Conservation (phyloP, 1,140 invertebrate genomes). For the Cryptotermes secundus region DNA sequence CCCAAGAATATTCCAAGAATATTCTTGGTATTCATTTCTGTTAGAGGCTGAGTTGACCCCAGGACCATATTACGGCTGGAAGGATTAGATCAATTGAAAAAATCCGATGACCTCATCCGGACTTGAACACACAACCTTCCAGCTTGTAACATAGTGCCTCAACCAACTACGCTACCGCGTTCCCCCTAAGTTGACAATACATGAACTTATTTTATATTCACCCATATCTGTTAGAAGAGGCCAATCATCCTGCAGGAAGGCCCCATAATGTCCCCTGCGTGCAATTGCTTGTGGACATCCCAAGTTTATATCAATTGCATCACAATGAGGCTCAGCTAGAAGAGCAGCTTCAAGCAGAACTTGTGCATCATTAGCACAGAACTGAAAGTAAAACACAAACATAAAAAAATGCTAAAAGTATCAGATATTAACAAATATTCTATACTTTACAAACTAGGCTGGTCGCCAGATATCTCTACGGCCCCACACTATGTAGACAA, state of each 20-base stretch:
- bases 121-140: no score
- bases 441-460: neutral
- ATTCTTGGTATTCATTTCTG: no score
- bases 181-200: no score
- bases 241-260: constrained; percentile 97
- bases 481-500: no score
- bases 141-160: no score
- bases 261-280: constrained; percentile 82
- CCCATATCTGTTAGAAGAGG: constrained; percentile 77
- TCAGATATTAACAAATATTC: neutral
- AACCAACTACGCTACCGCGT: no score
- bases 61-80: no score
- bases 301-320: constrained; percentile 97
- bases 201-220: constrained; percentile 46
- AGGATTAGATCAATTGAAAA: no score
- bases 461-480: no score
- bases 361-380: constrained; percentile 95
- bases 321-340: constrained; percentile 83
- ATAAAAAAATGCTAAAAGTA: constrained; percentile 17
- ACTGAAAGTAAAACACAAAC: constrained; percentile 60
- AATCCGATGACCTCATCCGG: no score
- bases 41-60: no score
- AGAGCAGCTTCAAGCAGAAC: constrained; percentile 83
- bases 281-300: constrained; percentile 97
- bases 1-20: no score